Evolutionary conservation across 1,140 invertebrate genomes (phyloP).

Genomic region (Portunus trituberculatus): DNA sequence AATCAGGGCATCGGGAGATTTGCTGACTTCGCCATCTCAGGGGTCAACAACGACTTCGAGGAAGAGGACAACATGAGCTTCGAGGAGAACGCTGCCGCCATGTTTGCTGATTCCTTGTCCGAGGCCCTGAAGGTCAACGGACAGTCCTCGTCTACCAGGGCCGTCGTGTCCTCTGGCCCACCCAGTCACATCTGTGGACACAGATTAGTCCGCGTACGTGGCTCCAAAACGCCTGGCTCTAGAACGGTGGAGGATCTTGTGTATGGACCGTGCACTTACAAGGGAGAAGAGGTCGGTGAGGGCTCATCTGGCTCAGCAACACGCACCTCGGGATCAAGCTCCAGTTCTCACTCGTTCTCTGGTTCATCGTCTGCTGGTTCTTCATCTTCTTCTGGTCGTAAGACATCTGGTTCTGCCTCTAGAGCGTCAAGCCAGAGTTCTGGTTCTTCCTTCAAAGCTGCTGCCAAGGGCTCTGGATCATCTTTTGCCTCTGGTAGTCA

Average conservation of each 20-base stretch:
- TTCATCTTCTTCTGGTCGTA: not conserved
- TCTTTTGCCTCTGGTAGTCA: not conserved
- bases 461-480: no score
- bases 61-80: constrained; percentile 46
- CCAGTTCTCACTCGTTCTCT: not conserved
- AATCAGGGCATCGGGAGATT: constrained; percentile 74
- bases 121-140: constrained; percentile 57
- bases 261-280: constrained; percentile 38
- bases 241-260: not conserved
- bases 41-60: constrained; percentile 72
- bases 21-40: constrained; percentile 73
- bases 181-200: constrained; percentile 51
- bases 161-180: constrained; percentile 41
- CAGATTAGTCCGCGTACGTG: constrained; percentile 42
- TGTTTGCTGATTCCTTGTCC: constrained; percentile 67
- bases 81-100: constrained; percentile 67
- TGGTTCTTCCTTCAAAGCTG: no score
- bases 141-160: constrained; percentile 39
- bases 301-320: not conserved
- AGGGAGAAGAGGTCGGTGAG: not conserved
- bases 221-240: not conserved
- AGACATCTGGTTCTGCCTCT: not conserved
- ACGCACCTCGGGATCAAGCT: not conserved
- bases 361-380: not conserved
- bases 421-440: no score